Evolutionary conservation across 1,140 invertebrate species (phyloP).

Genomic region (Papilio machaon): DNA sequence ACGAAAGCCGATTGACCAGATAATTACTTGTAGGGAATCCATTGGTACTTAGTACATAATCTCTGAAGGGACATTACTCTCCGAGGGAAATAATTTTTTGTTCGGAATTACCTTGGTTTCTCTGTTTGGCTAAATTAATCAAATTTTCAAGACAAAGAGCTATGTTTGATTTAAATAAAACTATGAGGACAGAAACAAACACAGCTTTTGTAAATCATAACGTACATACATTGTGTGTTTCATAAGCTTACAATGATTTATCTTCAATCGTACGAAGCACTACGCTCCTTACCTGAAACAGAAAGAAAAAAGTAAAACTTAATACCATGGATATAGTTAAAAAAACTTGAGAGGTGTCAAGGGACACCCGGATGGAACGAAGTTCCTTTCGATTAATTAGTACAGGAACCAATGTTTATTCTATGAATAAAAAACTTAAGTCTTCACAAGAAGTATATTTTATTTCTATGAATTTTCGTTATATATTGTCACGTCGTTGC

Average conservation of each 20-base stretch:
- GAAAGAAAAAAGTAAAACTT: not conserved
- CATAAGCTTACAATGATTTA: not conserved
- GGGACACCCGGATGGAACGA: too few species aligned
- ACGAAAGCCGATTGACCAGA: slow-evolving; percentile 19
- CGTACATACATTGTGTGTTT: not conserved
- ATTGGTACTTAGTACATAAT: not conserved
- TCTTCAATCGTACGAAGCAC: not conserved
- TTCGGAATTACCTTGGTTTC: not conserved
- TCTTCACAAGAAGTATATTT: too few species aligned
- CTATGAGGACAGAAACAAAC: not conserved
- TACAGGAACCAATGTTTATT: too few species aligned
- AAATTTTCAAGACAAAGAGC: not conserved
- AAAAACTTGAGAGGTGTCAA: too few species aligned
- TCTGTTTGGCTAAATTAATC: not conserved
- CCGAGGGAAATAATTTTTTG: not conserved
- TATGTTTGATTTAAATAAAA: not conserved
- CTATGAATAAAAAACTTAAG: too few species aligned
- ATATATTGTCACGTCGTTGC: too few species aligned
- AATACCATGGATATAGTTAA: not conserved
- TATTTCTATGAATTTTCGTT: too few species aligned
- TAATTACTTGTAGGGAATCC: slow-evolving; percentile 10
- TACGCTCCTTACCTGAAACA: not conserved
- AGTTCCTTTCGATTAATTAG: too few species aligned
- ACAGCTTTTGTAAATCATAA: too few species aligned
- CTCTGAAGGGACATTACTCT: not conserved